Conservation (phyloP, 1,140 invertebrate genomes). For the Planococcus citri region DNA sequence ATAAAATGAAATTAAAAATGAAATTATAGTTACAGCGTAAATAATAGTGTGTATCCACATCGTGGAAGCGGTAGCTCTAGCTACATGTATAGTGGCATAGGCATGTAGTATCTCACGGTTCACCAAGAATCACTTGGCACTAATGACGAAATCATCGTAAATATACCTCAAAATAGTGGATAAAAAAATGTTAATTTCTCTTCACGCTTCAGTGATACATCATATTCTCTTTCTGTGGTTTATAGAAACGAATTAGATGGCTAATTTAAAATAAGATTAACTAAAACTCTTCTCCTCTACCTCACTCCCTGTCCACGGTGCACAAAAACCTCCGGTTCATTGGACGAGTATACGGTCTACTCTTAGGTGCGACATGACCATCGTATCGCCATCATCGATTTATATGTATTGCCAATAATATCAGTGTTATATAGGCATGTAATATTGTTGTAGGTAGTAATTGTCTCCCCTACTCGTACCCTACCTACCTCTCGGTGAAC, state of each 20-base stretch:
- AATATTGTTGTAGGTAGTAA: too few species aligned
- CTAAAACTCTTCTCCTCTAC: neutral
- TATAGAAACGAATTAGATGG: conserved; percentile 2
- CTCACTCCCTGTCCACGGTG: too few species aligned
- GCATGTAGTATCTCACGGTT: conserved; percentile 2
- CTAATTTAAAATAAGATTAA: conserved; percentile 9
- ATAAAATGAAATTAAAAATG: conserved; percentile 8
- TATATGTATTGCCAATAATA: too few species aligned
- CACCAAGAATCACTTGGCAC: conserved; percentile 2
- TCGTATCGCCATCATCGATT: neutral
- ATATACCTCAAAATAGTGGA: neutral
- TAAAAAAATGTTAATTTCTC: conserved; percentile 8
- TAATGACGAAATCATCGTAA: conserved; percentile 2
- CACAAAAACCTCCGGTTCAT: neutral
- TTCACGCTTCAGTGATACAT: conserved; percentile 6
- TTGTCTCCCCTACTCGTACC: too few species aligned
- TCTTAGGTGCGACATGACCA: neutral
- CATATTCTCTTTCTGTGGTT: neutral
- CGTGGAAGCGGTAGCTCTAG: neutral
- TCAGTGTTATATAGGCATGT: too few species aligned
- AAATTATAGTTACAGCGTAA: conserved; percentile 7
- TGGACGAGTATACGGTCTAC: neutral
- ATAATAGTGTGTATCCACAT: conserved; percentile 7
- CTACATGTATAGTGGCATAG: neutral
- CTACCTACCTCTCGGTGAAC: too few species aligned